Evolutionary conservation across 2,888 invertebrate species (phyloP).

Genomic region (Poecilus cupreus): DNA sequence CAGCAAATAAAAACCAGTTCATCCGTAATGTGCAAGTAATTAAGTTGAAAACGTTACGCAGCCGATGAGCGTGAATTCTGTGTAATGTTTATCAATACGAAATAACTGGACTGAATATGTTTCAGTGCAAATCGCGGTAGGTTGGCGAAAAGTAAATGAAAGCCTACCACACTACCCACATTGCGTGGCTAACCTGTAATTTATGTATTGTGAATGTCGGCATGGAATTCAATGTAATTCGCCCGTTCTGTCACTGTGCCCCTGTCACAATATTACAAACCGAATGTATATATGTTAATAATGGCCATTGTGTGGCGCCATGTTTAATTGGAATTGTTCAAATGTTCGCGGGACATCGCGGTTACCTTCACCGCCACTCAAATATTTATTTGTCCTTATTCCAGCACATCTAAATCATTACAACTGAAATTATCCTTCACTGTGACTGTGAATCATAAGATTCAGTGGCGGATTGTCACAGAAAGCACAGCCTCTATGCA

Average conservation of each 20-base stretch:
- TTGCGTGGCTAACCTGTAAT: conserved; percentile 46
- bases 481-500: no score
- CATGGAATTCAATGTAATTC: conserved; percentile 58
- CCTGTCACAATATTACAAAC: conserved; percentile 52
- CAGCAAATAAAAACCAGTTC: conserved; percentile 38
- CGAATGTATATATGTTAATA: conserved; percentile 51
- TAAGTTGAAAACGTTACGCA: conserved; percentile 52
- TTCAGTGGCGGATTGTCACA: no score
- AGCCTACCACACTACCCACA: conserved; percentile 2
- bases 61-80: conserved; percentile 41
- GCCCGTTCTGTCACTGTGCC: not conserved
- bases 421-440: no score
- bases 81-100: conserved; percentile 57
- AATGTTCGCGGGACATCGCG: not conserved
- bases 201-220: conserved; percentile 53
- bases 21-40: conserved; percentile 54
- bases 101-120: conserved; percentile 48
- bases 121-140: conserved; percentile 43
- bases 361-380: not conserved
- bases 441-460: no score
- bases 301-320: conserved; percentile 24
- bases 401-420: not conserved
- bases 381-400: conserved; percentile 21
- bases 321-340: conserved; percentile 52
- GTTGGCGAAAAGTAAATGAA: conserved; percentile 50